Conservation (phyloP, 2,888 invertebrate species). For the Xanthia togata region DNA sequence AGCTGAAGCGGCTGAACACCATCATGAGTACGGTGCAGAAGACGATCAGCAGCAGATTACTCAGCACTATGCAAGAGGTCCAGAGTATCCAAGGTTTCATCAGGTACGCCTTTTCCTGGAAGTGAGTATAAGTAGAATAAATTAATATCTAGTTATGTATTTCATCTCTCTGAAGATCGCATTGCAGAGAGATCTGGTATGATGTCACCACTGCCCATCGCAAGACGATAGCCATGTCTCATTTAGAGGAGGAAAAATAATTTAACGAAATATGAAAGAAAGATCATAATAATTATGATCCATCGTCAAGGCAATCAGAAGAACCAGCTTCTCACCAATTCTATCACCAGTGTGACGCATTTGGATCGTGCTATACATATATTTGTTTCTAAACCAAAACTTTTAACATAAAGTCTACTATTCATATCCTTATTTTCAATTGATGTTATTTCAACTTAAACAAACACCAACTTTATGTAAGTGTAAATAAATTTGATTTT, state of each 20-base stretch:
- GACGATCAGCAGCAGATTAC: conserved; percentile 77
- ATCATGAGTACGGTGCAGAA: conserved; percentile 79
- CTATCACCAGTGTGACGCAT: not conserved
- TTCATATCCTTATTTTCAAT: no score
- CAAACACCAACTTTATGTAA: no score
- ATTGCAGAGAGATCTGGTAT: no score
- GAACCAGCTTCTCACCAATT: not conserved
- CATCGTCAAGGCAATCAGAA: not conserved
- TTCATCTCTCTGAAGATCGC: not conserved
- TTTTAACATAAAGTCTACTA: no score
- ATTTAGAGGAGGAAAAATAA: not conserved
- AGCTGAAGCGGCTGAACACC: conserved; percentile 72
- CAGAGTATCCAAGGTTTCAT: conserved; percentile 85
- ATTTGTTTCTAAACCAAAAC: no score
- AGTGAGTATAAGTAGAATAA: conserved; percentile 32
- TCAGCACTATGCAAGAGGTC: conserved; percentile 80
- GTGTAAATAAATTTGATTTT: no score
- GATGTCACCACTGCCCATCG: not conserved
- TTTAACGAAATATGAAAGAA: not conserved
- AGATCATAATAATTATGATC: not conserved
- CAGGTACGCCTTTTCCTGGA: conserved; percentile 78
- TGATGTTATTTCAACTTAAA: no score
- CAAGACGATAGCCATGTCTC: not conserved
- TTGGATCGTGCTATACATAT: not conserved
- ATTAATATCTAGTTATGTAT: not conserved